Conservation (phyloP, 2,113 vertebrate genomes). For the Irena cyanogastra region DNA sequence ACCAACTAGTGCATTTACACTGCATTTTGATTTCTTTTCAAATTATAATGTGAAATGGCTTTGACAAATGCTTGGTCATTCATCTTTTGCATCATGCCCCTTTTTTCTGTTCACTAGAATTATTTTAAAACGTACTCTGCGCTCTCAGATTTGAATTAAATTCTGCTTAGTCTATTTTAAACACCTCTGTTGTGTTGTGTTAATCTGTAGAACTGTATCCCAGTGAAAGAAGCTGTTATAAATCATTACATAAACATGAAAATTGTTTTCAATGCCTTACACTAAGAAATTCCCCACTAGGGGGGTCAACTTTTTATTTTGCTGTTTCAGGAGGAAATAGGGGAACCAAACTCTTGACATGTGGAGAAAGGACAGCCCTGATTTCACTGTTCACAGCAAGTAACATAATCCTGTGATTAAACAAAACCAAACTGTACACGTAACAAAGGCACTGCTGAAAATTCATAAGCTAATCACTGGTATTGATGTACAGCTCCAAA, state of each 20-base stretch:
- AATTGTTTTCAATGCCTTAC: background rate
- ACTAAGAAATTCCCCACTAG: background rate
- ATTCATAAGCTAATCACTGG: background rate
- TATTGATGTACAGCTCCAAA: background rate
- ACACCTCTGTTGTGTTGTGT: background rate
- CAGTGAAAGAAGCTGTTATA: background rate
- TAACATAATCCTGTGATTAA: background rate
- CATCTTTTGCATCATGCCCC: background rate
- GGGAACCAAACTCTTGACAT: background rate
- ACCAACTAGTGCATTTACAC: background rate
- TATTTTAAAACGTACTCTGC: background rate
- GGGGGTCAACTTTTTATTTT: background rate
- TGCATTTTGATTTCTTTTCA: background rate
- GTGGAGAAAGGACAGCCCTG: background rate
- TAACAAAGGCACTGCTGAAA: background rate
- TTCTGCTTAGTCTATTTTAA: background rate
- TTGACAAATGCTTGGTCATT: background rate
- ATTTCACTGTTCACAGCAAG: background rate
- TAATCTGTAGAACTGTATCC: background rate
- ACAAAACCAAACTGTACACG: rapidly evolving
- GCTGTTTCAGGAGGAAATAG: background rate
- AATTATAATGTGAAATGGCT: background rate
- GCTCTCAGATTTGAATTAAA: background rate
- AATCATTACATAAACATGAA: background rate
- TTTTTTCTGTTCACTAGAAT: background rate